Percentiles rank a stretch among this genome's conserved stretches.
These are phyloP conservation scores for Ametastegia equiseti DNA, from an alignment of 2,888 invertebrate genomes.

Conservation along the genomic window DNA sequence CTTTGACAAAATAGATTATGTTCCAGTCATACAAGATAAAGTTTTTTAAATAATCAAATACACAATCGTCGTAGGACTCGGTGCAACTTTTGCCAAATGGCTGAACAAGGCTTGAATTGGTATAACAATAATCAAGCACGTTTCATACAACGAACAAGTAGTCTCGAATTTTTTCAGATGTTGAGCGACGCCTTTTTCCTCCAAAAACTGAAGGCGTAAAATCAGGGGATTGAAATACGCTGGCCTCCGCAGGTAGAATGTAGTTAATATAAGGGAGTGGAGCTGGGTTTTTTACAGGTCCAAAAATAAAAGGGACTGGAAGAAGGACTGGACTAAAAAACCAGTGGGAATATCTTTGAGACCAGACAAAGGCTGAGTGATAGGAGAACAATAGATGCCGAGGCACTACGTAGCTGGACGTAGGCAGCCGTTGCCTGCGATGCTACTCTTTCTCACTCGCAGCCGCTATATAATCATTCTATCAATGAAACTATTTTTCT, in stretches of 20 bases:
- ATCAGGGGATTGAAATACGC: constrained; percentile 49
- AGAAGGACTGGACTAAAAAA: constrained; percentile 50
- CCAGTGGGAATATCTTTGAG: constrained; percentile 58
- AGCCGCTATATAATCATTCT: constrained; percentile 54
- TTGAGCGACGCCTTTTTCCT: background rate
- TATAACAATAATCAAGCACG: background rate
- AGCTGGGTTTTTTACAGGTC: constrained; percentile 47
- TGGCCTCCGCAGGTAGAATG: constrained; percentile 33
- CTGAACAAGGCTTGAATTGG: background rate
- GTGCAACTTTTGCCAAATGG: background rate
- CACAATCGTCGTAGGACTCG: background rate
- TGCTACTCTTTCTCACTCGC: constrained; percentile 46
- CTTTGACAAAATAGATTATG: background rate
- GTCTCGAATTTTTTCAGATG: background rate
- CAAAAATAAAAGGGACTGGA: constrained; percentile 44
- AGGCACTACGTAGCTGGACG: constrained; percentile 34
- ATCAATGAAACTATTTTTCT: constrained; percentile 57
- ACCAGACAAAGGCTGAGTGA: constrained; percentile 58
- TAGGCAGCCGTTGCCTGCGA: constrained; percentile 26
- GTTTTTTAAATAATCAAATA: background rate
- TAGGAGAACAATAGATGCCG: constrained; percentile 57
- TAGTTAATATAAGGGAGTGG: constrained; percentile 55
- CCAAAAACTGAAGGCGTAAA: constrained; percentile 44
- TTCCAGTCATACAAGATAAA: background rate
- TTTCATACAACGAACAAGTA: background rate